Evolutionary conservation across 2,113 vertebrate species (phyloP).

Genomic region (Glaucidium brasilianum): DNA sequence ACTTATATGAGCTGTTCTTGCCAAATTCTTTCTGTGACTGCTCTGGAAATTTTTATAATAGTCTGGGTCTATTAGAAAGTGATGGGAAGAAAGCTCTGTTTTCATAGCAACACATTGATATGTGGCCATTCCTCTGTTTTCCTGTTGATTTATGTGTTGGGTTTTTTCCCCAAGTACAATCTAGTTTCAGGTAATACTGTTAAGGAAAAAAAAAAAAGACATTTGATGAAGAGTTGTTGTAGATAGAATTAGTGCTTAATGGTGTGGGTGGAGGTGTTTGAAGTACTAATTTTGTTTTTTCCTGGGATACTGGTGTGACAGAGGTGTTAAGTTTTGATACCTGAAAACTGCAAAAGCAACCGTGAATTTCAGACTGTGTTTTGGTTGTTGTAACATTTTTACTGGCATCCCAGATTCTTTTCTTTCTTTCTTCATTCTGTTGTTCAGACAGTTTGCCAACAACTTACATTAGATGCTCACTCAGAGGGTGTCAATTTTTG

Average conservation of each 20-base stretch:
- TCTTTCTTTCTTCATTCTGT: not conserved
- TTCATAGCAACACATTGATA: not conserved
- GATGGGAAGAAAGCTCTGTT: not conserved
- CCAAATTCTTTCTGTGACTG: not conserved
- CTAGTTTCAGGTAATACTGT: not conserved
- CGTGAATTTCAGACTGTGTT: not conserved
- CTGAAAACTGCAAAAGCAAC: not conserved
- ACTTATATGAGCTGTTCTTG: not conserved
- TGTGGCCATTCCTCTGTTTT: not conserved
- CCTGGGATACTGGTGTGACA: not conserved
- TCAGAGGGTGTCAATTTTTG: not conserved
- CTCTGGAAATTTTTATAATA: not conserved
- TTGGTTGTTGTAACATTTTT: conserved; percentile 1
- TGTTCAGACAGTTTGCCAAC: not conserved
- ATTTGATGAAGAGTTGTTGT: not conserved
- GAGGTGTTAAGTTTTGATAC: conserved; percentile 32
- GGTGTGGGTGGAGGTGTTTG: conserved; percentile 46
- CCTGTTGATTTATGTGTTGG: not conserved
- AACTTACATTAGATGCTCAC: not conserved
- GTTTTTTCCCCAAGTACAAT: not conserved
- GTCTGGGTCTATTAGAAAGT: not conserved
- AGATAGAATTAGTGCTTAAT: not conserved
- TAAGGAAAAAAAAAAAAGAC: not conserved
- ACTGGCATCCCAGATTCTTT: not conserved
- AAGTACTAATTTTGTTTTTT: conserved; percentile 28